Base-by-base conservation (phyloP, 1,140 invertebrate genomes). In the Belonocnema kinseyi region DNA sequence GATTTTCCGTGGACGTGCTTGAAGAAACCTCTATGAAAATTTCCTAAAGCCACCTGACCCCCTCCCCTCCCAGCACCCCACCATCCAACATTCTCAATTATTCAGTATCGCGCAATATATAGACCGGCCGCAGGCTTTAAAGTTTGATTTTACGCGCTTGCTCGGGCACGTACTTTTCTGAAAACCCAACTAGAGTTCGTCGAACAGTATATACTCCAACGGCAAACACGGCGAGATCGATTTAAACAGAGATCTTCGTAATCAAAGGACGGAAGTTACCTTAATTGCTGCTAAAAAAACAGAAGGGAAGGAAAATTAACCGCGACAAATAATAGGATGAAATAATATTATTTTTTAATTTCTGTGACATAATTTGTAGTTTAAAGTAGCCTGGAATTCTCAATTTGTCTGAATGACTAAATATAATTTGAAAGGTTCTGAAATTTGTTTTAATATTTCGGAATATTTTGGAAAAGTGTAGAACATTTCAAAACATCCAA, bases 221-320 rank as follows among this genome's bases (percentile, higher is more conserved):
- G 54, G 78, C 86, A 87, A 87, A 87, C 78, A 56, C n/a, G 86
- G 56, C 72, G 81, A 76, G 83, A 86, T 87, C 86, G 83, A 87
- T 87, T 87, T 83, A 80, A 83, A 86, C 85, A 83, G 83, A 81
- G 83, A 87, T 87, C 83, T 86, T 80, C 83, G 82, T 87, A 87
- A 87, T 87, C 85, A 87, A 86, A 82, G 82, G 81, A 74, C 80
- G 77, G 74, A 54, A 82, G 81, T 81, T 82, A 79, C 79, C 17
- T 71, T 50, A n/a, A 53, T 52, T 50, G 78, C 78, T 74, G 74
- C 6, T 80, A 81, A 80, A 80, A 81, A 84, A 82, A 80, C 74
- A 77, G 72, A 33, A 33, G 26, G 2, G 26, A 5, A 33, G 26
- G 26, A 5, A 33, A 33, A 33, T 33, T 33, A 33, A 5, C 2